Percentiles rank a stretch among this genome's conserved stretches.
These are phyloP conservation scores for Pangasianodon gigas DNA, from an alignment of 2,113 vertebrate species.

Conservation along the genomic window DNA sequence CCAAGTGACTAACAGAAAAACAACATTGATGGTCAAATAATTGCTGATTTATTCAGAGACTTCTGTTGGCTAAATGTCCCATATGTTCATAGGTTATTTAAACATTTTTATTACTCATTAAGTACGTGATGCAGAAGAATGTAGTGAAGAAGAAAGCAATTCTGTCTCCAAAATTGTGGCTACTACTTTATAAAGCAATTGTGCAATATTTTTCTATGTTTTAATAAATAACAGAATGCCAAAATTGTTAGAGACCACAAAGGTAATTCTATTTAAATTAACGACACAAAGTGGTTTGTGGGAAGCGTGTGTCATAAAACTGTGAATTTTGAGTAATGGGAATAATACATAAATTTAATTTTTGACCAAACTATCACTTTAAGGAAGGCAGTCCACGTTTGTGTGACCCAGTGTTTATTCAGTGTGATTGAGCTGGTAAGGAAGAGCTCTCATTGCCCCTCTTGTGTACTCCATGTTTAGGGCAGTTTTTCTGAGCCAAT, in stretches of 20 bases:
- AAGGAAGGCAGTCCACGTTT: slow-evolving; percentile 46
- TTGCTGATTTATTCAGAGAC: neutral
- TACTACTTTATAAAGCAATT: neutral
- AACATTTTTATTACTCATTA: neutral
- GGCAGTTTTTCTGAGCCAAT: slow-evolving; percentile 56
- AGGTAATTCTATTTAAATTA: neutral
- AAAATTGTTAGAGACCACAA: neutral
- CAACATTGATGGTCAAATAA: neutral
- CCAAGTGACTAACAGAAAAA: neutral
- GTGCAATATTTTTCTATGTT: neutral
- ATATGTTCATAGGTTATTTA: neutral
- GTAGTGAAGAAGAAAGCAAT: neutral
- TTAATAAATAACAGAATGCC: neutral
- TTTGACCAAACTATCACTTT: neutral
- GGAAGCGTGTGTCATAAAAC: neutral
- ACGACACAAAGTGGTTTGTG: neutral
- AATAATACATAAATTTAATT: neutral
- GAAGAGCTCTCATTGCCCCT: slow-evolving; percentile 64
- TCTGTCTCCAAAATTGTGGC: neutral
- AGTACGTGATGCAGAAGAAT: neutral
- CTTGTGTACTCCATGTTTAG: slow-evolving; percentile 68
- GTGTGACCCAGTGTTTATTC: slow-evolving; percentile 65
- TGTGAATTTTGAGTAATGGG: neutral
- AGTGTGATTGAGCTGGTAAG: slow-evolving; percentile 66
- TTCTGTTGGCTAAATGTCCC: neutral